Evolutionary conservation across 2,888 invertebrate species (phyloP).

Genomic region (Trisateles emortualis): DNA sequence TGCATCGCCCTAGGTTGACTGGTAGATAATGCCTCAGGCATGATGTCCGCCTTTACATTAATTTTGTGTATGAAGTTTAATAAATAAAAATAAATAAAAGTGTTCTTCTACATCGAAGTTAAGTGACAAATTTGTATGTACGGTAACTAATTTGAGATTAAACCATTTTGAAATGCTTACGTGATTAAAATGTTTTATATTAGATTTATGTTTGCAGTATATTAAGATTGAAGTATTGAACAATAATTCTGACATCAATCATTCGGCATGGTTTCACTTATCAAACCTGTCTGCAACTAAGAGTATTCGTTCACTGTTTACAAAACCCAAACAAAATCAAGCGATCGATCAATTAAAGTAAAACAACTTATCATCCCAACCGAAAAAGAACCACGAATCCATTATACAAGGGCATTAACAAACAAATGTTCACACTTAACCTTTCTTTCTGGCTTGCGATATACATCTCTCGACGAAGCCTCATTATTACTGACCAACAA

Average conservation of each 20-base stretch:
- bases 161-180: too few species aligned
- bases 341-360: constrained; percentile 71
- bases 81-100: too few species aligned
- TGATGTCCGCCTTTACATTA: too few species aligned
- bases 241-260: constrained; percentile 40
- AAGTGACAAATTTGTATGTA: too few species aligned
- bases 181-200: too few species aligned
- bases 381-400: constrained; percentile 76
- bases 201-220: too few species aligned
- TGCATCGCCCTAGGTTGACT: too few species aligned
- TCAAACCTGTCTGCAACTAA: constrained; percentile 42
- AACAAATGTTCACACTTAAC: constrained; percentile 87
- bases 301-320: constrained; percentile 51
- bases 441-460: constrained; percentile 80
- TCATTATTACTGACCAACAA: constrained; percentile 74
- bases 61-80: too few species aligned
- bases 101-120: too few species aligned
- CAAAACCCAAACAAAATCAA: constrained; percentile 48
- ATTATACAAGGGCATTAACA: constrained; percentile 84
- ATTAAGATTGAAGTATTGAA: constrained; percentile 15
- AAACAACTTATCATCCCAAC: constrained; percentile 78
- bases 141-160: too few species aligned
- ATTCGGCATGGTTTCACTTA: constrained; percentile 37
- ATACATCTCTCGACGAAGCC: constrained; percentile 80
- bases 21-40: too few species aligned